A percentile compares a stretch with the other conserved stretches of the same genome.
Conservation (phyloP, 2,888 invertebrate species). For the Protodeltote pygarga region DNA sequence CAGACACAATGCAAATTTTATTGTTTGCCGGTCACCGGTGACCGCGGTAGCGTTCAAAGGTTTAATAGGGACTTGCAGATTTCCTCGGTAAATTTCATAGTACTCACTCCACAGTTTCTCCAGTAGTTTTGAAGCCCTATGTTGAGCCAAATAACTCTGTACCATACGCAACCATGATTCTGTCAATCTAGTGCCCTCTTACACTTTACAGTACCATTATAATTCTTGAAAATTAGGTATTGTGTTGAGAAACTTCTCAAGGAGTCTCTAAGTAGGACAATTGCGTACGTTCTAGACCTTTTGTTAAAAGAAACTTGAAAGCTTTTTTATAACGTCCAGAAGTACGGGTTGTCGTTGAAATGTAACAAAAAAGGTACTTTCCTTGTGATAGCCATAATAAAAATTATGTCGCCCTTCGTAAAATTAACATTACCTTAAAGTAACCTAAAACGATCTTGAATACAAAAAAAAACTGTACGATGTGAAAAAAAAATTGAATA, state of each 20-base stretch:
- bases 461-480: constrained; percentile 11
- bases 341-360: constrained; percentile 33
- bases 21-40: no score
- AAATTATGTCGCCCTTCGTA: constrained; percentile 29
- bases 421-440: constrained; percentile 10
- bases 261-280: constrained; percentile 23
- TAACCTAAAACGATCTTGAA: constrained; percentile 16
- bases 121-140: no score
- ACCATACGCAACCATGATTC: no score
- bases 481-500: no score
- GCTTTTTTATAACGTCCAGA: constrained; percentile 43
- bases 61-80: no score
- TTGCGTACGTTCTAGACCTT: constrained; percentile 21
- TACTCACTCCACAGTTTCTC: no score
- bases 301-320: constrained; percentile 35
- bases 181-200: no score
- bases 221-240: constrained; percentile 2
- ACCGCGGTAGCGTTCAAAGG: no score
- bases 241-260: not conserved
- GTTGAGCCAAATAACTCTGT: no score
- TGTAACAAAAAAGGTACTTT: constrained; percentile 38
- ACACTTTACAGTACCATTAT: no score
- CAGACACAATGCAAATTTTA: no score
- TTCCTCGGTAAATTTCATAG: no score
- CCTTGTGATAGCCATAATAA: constrained; percentile 34